Base-by-base conservation (phyloP, 2,113 vertebrate genomes). In the Thalassoma bifasciatum region DNA sequence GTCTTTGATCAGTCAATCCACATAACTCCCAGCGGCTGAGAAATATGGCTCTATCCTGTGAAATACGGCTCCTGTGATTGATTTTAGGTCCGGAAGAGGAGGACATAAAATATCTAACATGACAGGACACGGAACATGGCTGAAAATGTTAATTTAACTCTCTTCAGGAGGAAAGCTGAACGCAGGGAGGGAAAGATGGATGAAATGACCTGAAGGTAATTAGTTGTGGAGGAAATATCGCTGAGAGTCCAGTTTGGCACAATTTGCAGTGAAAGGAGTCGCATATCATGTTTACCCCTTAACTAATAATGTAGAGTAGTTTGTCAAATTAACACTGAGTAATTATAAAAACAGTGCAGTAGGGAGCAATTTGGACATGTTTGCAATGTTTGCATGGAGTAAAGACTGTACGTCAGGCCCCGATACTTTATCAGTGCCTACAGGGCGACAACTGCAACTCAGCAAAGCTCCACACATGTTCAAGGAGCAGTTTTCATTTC, bases 1-100 rank as follows among this genome's bases (percentile, higher is more conserved):
- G 23, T 46, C 74, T 83, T 88, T 88, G 84, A 90, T 88, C 82
- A 82, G 64, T 81, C 83, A 86, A 70, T 86, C 70, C 67, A 71
- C 68, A 71, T 73, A 79, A 82, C 66, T 37, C 62, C 51, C 54
- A 63, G 72, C 17, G 44, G 14, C 4, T 54, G 38, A 78, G 78
- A 86, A 77, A 54, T 70, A 75, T 73, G 66, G 60, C 64, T 79
- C 79, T 58, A 79, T 77, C 36, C 58, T n/a, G 22, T 60, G 67
- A 59, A 82, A 68, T 40, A 34, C 72, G 52, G 40, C 47, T 62
- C 8, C 54, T 47, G 37, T 76, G 76, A 86, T 75, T 77, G 65
- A 76, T 44, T 80, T 53, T 56, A 26, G 30, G 53, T 75, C 47
- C 14, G 44, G n/a, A 62, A 72, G 66, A 60, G 46, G 19, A 79